Evolutionary conservation across 2,888 invertebrate species (phyloP), one percentile per base, ranked within the genome.

Genomic region (Megastigmus dorsalis): DNA sequence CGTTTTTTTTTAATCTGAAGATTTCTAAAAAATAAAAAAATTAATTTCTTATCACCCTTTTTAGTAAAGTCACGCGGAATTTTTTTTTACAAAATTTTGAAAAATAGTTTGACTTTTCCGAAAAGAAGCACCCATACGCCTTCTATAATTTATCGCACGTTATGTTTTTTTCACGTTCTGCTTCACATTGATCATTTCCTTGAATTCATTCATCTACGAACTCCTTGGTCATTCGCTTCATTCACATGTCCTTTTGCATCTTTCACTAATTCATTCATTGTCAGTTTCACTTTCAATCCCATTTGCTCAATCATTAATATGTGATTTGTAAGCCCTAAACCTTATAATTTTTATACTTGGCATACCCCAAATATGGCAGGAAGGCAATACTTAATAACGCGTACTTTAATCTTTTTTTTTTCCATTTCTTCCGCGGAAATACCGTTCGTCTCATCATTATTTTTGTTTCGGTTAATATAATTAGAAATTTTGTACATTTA

Each of bases 341-440:
- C 86, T 88, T 86, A 86, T 83, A 88, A 87, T 90, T 88, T 88
- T 88, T 87, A 87, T 88, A 87, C 87, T 89, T 89, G 90, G 91
- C 90, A 90, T 89, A 91, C 91, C 91, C 91, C 89, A 88, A 88
- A 88, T 87, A 88, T 90, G 91, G 91, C 91, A 91, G 91, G 91
- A 91, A 91, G 91, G 91, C 91, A 91, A 90, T 90, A 88, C 85
- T 88, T 88, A 84, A 86, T 84, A 85, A 88, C 87, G 85, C 88
- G 86, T 88, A 89, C 78, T 66, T 73, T 76, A 72, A 77, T 71
- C 62, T 70, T 76, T 71, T 71, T 59, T 70, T 76, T 71, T 68
- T 50, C 30, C 38, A 67, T 69, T 70, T 76, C 43, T 41, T 55
- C 30, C 41, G 55, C 63, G 70, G 66, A 73, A 60, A 75, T 63